Conservation (phyloP, 2,113 vertebrate genomes). For the Melanerpes aurifrons region DNA sequence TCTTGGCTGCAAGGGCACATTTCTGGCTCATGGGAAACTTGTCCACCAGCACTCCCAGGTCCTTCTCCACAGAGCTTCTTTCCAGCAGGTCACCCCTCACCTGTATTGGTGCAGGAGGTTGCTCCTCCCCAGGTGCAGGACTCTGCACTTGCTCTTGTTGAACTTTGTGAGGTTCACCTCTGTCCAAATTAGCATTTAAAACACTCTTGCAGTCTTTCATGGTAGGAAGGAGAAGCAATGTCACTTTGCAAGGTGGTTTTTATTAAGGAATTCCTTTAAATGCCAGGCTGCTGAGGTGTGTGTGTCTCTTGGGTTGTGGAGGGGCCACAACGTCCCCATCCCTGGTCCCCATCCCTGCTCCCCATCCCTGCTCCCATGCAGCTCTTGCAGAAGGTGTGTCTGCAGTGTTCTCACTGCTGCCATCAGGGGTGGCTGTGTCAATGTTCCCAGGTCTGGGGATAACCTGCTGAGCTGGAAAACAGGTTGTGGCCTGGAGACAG, state of each 20-base stretch:
- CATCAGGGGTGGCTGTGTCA: not conserved
- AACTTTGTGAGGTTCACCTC: too few relatives aligned
- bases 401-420: rapidly evolving
- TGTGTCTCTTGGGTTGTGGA: not conserved
- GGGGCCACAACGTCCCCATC: rapidly evolving
- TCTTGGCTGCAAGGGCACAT: too few relatives aligned
- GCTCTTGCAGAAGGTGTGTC: not conserved
- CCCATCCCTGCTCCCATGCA: not conserved
- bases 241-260: not conserved
- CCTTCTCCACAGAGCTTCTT: too few relatives aligned
- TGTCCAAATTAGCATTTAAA: slow-evolving; percentile 10
- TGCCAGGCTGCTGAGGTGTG: not conserved
- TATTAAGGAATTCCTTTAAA: not conserved
- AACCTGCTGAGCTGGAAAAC: slow-evolving; percentile 31
- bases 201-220: not conserved
- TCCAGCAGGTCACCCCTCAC: too few relatives aligned
- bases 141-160: too few relatives aligned
- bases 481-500: not conserved
- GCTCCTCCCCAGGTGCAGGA: too few relatives aligned
- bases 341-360: not conserved
- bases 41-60: too few relatives aligned
- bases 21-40: too few relatives aligned
- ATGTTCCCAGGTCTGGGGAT: not conserved
- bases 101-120: too few relatives aligned
- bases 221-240: not conserved